A percentile compares a stretch with the other conserved stretches of the same genome.
These are phyloP conservation scores for Abscondita cerata DNA, from an alignment of 2,888 invertebrate genomes.

Conservation along the genomic window DNA sequence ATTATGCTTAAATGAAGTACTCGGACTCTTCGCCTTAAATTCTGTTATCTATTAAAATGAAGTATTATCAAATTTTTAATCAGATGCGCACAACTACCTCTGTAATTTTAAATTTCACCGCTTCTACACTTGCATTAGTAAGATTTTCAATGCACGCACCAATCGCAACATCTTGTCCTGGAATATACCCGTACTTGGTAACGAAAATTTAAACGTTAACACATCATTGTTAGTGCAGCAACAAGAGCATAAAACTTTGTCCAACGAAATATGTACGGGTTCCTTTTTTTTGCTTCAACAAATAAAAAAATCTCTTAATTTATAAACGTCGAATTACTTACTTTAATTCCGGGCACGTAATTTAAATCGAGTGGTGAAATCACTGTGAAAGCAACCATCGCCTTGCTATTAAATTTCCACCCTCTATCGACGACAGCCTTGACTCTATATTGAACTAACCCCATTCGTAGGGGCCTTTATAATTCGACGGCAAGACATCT, in stretches of 20 bases:
- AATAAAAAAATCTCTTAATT: too few relatives aligned
- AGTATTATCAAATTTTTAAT: neutral
- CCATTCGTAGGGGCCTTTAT: slow-evolving; percentile 41
- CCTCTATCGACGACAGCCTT: slow-evolving; percentile 47
- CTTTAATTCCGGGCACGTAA: slow-evolving; percentile 16
- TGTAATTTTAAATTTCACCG: slow-evolving; percentile 19
- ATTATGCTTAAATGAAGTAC: neutral
- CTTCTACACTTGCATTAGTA: slow-evolving; percentile 54
- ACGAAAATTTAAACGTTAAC: slow-evolving; percentile 17
- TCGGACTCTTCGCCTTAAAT: neutral
- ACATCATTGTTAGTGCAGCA: slow-evolving; percentile 19
- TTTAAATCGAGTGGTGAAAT: slow-evolving; percentile 45
- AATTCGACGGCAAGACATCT: slow-evolving; percentile 45
- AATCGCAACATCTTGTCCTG: slow-evolving; percentile 77
- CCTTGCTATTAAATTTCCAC: slow-evolving; percentile 48
- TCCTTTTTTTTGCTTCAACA: too few relatives aligned
- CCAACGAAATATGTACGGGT: slow-evolving; percentile 11
- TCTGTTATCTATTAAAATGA: slow-evolving; percentile 9
- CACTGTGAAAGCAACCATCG: slow-evolving; percentile 43
- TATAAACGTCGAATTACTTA: slow-evolving; percentile 7
- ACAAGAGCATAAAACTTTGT: slow-evolving; percentile 24
- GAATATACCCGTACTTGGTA: slow-evolving; percentile 68
- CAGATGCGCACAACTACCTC: neutral
- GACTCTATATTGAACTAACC: slow-evolving; percentile 43
- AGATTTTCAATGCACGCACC: slow-evolving; percentile 76